Percentiles rank a stretch among this genome's conserved stretches.
phyloP scores from a whole-genome alignment of 2,888 invertebrate genomes.

The Oligia fasciuncula region DNA sequence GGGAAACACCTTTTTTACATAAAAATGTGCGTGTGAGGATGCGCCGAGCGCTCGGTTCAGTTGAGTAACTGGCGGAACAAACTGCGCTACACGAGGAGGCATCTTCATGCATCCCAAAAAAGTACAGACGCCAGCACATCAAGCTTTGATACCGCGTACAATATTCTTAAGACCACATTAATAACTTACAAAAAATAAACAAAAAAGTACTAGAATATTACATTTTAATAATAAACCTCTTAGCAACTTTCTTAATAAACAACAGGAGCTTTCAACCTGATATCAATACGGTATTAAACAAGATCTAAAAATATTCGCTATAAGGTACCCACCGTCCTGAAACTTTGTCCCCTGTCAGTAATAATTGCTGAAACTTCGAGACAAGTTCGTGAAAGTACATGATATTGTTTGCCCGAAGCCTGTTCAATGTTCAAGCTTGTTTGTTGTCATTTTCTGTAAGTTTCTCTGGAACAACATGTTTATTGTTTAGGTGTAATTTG shows the following conservation, averaged over 20 bases:
- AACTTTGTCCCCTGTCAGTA: conserved; percentile 59
- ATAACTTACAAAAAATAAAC: neutral
- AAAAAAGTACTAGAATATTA: conserved; percentile 1
- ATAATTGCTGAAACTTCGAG: conserved; percentile 56
- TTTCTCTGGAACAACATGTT: conserved; percentile 45
- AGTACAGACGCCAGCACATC: too few relatives aligned
- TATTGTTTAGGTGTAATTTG: conserved; percentile 34
- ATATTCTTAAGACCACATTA: neutral
- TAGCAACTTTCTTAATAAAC: conserved; percentile 39
- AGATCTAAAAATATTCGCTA: conserved; percentile 57
- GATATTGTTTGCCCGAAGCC: conserved; percentile 59
- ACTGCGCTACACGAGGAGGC: too few relatives aligned
- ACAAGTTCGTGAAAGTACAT: conserved; percentile 56
- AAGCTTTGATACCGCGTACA: neutral
- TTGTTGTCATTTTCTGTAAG: conserved; percentile 51
- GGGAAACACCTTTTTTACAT: too few relatives aligned
- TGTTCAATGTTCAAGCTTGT: conserved; percentile 54
- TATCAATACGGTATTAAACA: conserved; percentile 53
- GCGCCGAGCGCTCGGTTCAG: too few relatives aligned
- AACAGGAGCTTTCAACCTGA: conserved; percentile 10
- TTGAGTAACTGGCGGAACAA: too few relatives aligned
- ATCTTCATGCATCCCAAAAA: too few relatives aligned
- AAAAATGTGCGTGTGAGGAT: too few relatives aligned
- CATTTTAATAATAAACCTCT: conserved; percentile 17
- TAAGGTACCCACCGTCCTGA: conserved; percentile 6